Percentiles rank a stretch among this genome's conserved stretches.
phyloP scores from a whole-genome alignment of 2,888 invertebrate genomes.

The Sinopyrophorus schimmeli region DNA sequence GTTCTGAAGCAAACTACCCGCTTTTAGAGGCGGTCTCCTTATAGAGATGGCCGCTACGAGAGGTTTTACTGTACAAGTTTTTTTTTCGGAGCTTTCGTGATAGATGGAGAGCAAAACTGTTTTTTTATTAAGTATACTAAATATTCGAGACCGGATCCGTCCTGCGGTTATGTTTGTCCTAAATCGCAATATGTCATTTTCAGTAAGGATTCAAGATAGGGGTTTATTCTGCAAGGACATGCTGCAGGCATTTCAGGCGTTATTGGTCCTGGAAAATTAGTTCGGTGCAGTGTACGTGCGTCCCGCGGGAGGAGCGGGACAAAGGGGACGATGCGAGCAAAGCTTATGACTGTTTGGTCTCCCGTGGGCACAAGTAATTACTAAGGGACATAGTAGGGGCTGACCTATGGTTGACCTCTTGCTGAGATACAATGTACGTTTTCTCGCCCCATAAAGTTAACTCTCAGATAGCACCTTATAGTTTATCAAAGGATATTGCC shows the following conservation, averaged over 20 bases:
- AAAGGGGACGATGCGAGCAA: constrained; percentile 12
- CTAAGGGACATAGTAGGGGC: constrained; percentile 29
- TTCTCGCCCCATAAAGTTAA: constrained; percentile 16
- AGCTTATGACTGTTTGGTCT: constrained; percentile 26
- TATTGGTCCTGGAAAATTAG: constrained; percentile 25
- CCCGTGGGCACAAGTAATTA: constrained; percentile 32
- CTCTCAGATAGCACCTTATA: constrained; percentile 22
- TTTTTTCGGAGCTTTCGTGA: too few relatives aligned
- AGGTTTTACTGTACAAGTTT: too few relatives aligned
- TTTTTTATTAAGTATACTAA: constrained; percentile 25
- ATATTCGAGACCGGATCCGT: constrained; percentile 16
- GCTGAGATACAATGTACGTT: constrained; percentile 25
- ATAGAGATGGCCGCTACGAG: too few relatives aligned
- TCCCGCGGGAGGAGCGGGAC: too few relatives aligned
- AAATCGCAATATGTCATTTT: constrained; percentile 26
- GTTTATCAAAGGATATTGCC: constrained; percentile 17
- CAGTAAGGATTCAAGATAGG: constrained; percentile 24
- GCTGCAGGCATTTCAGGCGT: constrained; percentile 21
- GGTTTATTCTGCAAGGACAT: constrained; percentile 20
- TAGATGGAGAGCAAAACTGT: too few relatives aligned
- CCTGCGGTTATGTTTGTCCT: constrained; percentile 23
- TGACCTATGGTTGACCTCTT: constrained; percentile 32
- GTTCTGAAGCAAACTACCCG: too few relatives aligned
- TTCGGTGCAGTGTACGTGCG: constrained; percentile 24
- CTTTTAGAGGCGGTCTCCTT: too few relatives aligned